Conservation (phyloP, 2,113 vertebrate genomes). For the Verasper variegatus region DNA sequence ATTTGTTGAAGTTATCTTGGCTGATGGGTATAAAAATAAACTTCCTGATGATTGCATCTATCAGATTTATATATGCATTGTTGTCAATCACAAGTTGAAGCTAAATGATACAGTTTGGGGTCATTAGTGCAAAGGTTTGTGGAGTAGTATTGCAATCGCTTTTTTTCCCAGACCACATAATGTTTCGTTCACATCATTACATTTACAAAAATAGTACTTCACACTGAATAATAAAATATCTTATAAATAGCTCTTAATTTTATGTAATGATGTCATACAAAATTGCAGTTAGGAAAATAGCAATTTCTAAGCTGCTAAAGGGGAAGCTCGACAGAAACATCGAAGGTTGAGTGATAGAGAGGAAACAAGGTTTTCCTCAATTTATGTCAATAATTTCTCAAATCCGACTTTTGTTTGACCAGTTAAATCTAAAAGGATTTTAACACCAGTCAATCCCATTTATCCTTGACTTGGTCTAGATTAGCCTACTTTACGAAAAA, state of each 20-base stretch:
- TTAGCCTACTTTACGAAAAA: not conserved
- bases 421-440: not conserved
- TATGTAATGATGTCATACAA: conserved; percentile 21
- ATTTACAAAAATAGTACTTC: conserved; percentile 1
- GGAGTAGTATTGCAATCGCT: not conserved
- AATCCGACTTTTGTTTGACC: too few relatives aligned
- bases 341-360: not conserved
- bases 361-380: not conserved
- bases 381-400: too few relatives aligned
- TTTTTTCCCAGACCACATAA: not conserved
- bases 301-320: not conserved
- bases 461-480: conserved; percentile 1
- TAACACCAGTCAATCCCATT: conserved; percentile 3
- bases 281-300: not conserved
- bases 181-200: not conserved
- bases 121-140: conserved; percentile 6
- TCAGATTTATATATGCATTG: conserved; percentile 12
- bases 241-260: conserved; percentile 13
- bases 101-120: not conserved
- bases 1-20: too few relatives aligned
- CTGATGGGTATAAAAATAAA: not conserved
- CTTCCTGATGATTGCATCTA: not conserved
- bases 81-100: conserved; percentile 6
- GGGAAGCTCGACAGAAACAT: not conserved
- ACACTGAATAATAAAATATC: not conserved